phyloP scores from a whole-genome alignment of 2,113 vertebrate species.

The Poicephalus gulielmi region DNA sequence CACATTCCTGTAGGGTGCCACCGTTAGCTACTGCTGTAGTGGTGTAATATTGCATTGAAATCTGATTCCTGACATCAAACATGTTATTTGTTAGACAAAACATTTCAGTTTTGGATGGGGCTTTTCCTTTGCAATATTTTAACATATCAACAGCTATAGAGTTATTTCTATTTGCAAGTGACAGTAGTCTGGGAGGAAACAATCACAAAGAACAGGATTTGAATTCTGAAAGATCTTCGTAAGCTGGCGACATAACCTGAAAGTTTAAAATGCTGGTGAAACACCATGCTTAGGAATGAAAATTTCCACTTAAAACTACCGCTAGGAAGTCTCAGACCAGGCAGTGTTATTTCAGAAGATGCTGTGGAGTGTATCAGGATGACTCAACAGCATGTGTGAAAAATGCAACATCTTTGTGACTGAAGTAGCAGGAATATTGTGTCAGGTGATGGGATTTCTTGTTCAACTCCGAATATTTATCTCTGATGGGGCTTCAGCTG shows the following conservation, averaged over 20 bases:
- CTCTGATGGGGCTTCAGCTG: background rate
- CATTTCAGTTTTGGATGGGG: background rate
- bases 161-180: background rate
- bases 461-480: background rate
- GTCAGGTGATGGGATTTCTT: background rate
- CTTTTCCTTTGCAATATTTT: background rate
- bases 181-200: background rate
- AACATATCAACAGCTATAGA: background rate
- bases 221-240: background rate
- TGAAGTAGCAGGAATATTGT: background rate
- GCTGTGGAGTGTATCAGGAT: background rate
- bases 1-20: background rate
- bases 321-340: background rate
- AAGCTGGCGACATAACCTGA: background rate
- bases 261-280: background rate
- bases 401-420: background rate
- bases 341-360: background rate
- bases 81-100: background rate
- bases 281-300: background rate
- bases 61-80: background rate
- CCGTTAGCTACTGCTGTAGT: background rate
- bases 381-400: background rate
- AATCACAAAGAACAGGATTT: background rate
- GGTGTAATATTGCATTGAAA: background rate
- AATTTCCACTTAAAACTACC: background rate